Conservation (phyloP, 2,113 vertebrate genomes). For the Pogona vitticeps region DNA sequence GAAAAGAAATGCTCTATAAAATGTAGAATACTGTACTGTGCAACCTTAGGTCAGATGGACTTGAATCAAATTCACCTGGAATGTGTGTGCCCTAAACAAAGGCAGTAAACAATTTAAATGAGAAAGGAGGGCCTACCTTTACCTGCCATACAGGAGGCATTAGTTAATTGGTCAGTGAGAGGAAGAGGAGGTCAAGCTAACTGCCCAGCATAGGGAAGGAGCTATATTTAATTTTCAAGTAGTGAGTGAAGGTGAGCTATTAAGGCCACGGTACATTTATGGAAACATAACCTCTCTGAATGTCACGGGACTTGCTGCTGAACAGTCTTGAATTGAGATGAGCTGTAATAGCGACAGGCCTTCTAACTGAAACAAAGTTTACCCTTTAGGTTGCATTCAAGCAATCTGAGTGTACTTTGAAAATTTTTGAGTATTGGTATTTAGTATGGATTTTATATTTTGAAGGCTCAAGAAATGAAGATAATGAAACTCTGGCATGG, state of each 20-base stretch:
- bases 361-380: neutral
- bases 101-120: too few species aligned
- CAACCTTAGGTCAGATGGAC: neutral
- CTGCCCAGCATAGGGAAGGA: too few species aligned
- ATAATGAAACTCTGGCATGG: conserved; percentile 80
- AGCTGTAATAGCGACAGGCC: neutral
- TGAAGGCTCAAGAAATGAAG: conserved; percentile 78
- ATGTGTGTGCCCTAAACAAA: too few species aligned
- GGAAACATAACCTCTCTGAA: too few species aligned
- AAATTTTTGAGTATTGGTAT: neutral
- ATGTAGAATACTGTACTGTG: neutral
- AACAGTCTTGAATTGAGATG: neutral
- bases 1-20: neutral
- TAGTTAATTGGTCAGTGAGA: too few species aligned
- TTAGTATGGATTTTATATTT: neutral
- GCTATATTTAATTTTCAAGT: neutral
- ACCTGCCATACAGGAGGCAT: too few species aligned
- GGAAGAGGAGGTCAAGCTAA: too few species aligned
- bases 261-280: too few species aligned
- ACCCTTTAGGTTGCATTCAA: neutral
- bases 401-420: neutral
- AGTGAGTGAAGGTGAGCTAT: too few species aligned
- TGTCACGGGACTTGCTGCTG: neutral
- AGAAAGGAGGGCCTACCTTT: too few species aligned
- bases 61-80: neutral